Evolutionary conservation across 2,888 invertebrate genomes (phyloP), one percentile per base, ranked within the genome.

Genomic region (Amorpha juglandis): DNA sequence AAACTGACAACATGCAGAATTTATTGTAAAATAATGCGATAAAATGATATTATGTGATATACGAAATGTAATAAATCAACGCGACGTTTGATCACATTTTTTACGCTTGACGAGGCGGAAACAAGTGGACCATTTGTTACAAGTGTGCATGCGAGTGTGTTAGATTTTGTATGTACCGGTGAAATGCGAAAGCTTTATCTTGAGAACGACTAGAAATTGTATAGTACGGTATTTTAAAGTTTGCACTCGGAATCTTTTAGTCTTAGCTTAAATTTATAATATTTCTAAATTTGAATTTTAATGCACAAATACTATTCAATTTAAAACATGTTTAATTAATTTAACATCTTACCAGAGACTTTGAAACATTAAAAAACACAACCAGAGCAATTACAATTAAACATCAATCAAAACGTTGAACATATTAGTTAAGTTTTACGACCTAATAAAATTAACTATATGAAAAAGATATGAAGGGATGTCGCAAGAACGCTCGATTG

Each of bases 401-500:
- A 42, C 42, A 12, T 42, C 19, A 12, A 42, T 38, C 58, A 58
- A 58, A 42, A 16, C 14, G 7, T 21, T 42, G 19, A 12, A 58
- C 19, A 38, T 12, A 19, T 58, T 16, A 21, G 7, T 58, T 42
- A 16, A 42, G 19, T 42, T 42, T 58, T 42, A 42, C 58, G 58
- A 58, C 19, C 38, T 42, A 42, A 42, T 58, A 42, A 38, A 58
- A 58, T 42, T 19, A 42, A 19, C 12, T 19, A n/a, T 35, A 53
- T 48, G 48, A 58, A 48, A 64, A 58, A 64, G 55, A 38, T 33
- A 55, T 64, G 63, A 62, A 45, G 21, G 45, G 47, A 53, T 66
- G 42, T 67, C 67, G 62, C 51, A 67, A 67, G 45, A 51, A 51
- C 19, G 19, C 50, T 51, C 62, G 64, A 62, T 51, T 58, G 51